These are phyloP conservation scores for Lipotes vexillifer DNA, from an alignment of 2,113 vertebrate species.

Conservation along the genomic window DNA sequence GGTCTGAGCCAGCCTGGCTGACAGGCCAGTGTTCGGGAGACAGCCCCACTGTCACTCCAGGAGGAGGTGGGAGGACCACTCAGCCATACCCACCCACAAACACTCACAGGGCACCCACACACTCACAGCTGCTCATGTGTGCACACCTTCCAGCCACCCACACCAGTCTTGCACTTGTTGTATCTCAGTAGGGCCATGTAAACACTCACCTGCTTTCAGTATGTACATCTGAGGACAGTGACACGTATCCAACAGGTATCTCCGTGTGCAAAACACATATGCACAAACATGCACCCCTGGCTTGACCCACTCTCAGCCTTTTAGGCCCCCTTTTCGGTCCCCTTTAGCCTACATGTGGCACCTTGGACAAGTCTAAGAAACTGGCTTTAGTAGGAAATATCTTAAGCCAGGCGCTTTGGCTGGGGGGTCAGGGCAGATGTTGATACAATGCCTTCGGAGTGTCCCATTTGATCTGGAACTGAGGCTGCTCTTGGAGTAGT, in stretches of 20 bases:
- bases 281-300: neutral
- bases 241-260: neutral
- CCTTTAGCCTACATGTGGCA: neutral
- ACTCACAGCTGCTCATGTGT: neutral
- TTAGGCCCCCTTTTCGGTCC: neutral
- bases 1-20: neutral
- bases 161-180: neutral
- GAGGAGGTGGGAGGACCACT: neutral
- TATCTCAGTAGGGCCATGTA: neutral
- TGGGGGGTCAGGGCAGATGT: neutral
- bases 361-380: neutral
- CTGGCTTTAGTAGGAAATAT: neutral
- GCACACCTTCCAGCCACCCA: too few species aligned
- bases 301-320: neutral
- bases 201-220: neutral
- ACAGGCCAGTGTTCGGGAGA: neutral
- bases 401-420: neutral
- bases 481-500: neutral
- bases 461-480: neutral
- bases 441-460: neutral
- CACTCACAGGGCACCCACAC: neutral
- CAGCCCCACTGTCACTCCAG: neutral
- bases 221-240: neutral
- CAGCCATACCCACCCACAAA: neutral
- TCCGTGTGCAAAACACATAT: neutral